These are phyloP conservation scores for Autographa pulchrina DNA, from an alignment of 2,888 invertebrate species.

Conservation along the genomic window DNA sequence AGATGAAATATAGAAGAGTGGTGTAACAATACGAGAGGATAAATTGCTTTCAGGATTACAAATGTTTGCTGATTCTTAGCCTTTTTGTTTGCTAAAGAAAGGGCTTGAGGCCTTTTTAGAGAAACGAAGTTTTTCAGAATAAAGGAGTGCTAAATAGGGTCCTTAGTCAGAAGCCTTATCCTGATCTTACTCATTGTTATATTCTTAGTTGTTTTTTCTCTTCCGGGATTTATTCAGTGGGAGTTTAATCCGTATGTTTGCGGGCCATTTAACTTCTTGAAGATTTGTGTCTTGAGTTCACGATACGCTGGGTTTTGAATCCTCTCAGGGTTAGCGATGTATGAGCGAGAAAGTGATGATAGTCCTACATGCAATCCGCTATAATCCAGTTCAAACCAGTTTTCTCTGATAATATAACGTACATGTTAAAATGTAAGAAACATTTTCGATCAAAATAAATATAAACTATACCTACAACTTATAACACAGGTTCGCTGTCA, in stretches of 20 bases:
- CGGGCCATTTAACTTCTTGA: constrained; percentile 6
- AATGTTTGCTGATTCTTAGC: constrained; percentile 66
- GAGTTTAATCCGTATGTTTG: not conserved
- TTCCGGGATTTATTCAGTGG: not conserved
- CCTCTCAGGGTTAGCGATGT: not conserved
- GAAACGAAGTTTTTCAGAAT: constrained; percentile 40
- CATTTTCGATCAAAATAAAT: too few species aligned
- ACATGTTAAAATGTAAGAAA: too few species aligned
- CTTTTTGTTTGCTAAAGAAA: constrained; percentile 61
- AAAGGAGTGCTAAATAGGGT: constrained; percentile 44
- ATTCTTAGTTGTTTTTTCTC: constrained; percentile 23
- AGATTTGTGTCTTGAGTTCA: constrained; percentile 9
- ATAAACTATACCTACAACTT: not conserved
- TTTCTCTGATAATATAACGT: too few species aligned
- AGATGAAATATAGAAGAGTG: constrained; percentile 65
- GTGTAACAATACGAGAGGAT: constrained; percentile 68
- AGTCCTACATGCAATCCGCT: too few species aligned
- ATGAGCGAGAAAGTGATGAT: not conserved
- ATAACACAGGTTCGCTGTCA: not conserved
- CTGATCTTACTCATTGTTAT: constrained; percentile 34
- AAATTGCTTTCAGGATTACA: constrained; percentile 67
- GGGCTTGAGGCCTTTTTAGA: constrained; percentile 50
- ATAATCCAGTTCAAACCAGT: too few species aligned
- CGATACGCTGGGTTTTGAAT: not conserved
- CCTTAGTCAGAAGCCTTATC: constrained; percentile 43